phyloP scores from a whole-genome alignment of 1,140 invertebrate genomes.

The Brachionus koreanus region DNA sequence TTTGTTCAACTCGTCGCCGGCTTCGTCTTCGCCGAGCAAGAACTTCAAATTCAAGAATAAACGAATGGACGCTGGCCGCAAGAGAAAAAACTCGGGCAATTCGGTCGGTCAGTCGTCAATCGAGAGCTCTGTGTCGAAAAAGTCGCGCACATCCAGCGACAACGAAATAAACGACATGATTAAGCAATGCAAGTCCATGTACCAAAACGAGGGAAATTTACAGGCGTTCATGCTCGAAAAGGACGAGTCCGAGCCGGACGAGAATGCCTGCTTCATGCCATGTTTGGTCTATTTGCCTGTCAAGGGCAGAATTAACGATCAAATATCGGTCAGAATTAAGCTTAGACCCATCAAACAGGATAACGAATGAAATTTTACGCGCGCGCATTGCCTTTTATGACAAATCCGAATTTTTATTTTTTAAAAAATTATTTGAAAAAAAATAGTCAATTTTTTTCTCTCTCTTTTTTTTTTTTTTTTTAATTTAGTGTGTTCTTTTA shows the following conservation, averaged over 20 bases:
- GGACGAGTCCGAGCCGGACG: background rate
- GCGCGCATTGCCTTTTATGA: background rate
- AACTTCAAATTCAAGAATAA: conserved; percentile 8
- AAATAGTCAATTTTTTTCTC: conserved; percentile 16
- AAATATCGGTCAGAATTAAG: conserved; percentile 8
- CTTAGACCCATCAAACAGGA: conserved; percentile 18
- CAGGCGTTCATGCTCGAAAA: conserved; percentile 33
- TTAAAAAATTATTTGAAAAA: conserved; percentile 8
- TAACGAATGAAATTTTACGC: background rate
- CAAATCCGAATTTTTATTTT: conserved; percentile 21
- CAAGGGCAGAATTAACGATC: background rate
- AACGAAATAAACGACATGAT: background rate
- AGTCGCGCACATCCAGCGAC: background rate
- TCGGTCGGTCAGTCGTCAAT: conserved; percentile 6
- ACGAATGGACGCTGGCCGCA: background rate
- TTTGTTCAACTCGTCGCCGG: background rate
- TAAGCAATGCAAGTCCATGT: background rate
- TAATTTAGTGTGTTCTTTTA: background rate
- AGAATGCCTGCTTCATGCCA: background rate
- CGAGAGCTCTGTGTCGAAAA: conserved; percentile 10
- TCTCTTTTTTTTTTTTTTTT: no score
- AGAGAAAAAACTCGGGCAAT: background rate
- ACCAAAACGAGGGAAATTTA: background rate
- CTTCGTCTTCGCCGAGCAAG: background rate
- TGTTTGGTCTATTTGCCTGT: conserved; percentile 39